Evolutionary conservation across 2,888 invertebrate genomes (phyloP), one percentile per base, ranked within the genome.

Genomic region (Philhelius pedissequus): DNA sequence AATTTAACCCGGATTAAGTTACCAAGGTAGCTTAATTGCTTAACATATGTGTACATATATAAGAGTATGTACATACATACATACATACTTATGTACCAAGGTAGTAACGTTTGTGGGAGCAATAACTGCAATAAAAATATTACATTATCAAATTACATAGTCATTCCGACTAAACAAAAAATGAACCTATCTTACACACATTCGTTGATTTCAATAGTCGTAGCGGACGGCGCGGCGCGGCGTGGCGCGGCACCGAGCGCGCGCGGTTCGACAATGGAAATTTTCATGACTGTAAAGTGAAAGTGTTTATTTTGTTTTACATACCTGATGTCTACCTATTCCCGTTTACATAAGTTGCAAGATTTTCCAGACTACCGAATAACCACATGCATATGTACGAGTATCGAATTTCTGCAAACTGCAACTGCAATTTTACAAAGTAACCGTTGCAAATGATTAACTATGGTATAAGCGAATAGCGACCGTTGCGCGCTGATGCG

Each of bases 261-360:
- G 4, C 15, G 15, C 20, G 13, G 43, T 27, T 1, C 35, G 35
- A 27, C 54, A 60, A 58, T 70, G 74, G 78, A 78, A 83, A 83
- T 74, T 83, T 78, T 43, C 70, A 62, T 62, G 74, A 58, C 74
- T 64, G 13, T 70, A 75, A 79, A 83, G 83, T 83, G 83, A 83
- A 83, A 83, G 83, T 75, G 48, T 52, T 78, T 69, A 66, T 40
- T 25, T 43, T 69, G 38, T 25, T 77, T 71, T 66, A 73, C 58
- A 66, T 58, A 43, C 40, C 11, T 13, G 9, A 35, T 38, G 15
- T 13, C n/a, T 25, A 50, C 60, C 62, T 52, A 40, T 27, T 30
- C 40, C 22, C n/a, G 25, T 25, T 25, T 30, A 45, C 45, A 38
- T 68, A 54, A 58, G 48, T 60, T 76, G 66, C 35, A 73, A 77